Base-by-base conservation (phyloP, 2,113 vertebrate genomes). In the Platysteira castanea region DNA sequence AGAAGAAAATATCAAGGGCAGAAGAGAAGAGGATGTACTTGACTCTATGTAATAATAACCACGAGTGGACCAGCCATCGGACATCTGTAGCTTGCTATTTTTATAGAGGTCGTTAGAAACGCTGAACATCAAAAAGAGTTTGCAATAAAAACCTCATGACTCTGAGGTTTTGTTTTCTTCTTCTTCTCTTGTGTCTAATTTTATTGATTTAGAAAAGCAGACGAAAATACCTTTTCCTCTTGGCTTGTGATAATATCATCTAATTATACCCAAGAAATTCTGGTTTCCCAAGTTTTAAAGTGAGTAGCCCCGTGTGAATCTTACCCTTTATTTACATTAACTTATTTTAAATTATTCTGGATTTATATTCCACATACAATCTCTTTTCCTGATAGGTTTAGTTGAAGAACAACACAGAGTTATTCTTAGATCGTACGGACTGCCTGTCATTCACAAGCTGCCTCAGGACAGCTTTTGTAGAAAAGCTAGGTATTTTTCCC, bases 391-490 rank as follows among this genome's bases (percentile, higher is more conserved):
- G 14, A 47, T 28, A 13, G 10, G 3, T 77, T 69, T 74, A 65
- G 15, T 69, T 17, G 27, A 73, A 60, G 19, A 86, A 50, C 13
- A 85, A 42, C 26, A 7, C 6, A 68, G 31, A 70, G 6, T 59
- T 54, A 31, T 5, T 77, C 7, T 70, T 65, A 46, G 31, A 35
- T 75, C 6, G 59, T 60, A 52, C 8, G 9, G 14, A 14, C 7
- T 69, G 3, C 26, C 4, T 67, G 7, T 59, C 4, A 54, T 30
- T 54, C 39, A 67, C 0, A 0, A 53, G 9, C 17, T 80, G 5
- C 20, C 24, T 49, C 37, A 57, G 24, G 3, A 42, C 13, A 76
- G 15, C 10, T 57, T 42, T 35, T 18, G 10, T 41, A 64, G 37
- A 64, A 81, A 79, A 60, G 19, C 8, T 37, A 46, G 12, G 9